Conservation (phyloP, 1,140 invertebrate genomes). For the Melitaea cinxia region DNA sequence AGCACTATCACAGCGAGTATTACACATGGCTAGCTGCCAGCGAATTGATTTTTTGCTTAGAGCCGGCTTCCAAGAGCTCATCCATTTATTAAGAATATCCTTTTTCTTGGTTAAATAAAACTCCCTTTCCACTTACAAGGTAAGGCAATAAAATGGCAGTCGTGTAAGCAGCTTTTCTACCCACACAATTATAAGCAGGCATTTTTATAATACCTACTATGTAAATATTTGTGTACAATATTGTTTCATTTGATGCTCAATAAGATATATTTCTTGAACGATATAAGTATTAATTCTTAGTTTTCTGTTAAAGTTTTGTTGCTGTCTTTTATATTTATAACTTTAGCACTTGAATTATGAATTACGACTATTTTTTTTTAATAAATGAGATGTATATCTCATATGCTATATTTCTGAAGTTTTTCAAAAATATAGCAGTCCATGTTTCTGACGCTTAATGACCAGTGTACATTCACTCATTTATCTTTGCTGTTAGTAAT, state of each 20-base stretch:
- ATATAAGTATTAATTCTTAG: too few relatives aligned
- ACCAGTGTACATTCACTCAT: too few relatives aligned
- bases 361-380: too few relatives aligned
- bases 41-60: constrained; percentile 47
- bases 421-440: too few relatives aligned
- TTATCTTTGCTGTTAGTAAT: background rate
- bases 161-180: constrained; percentile 30
- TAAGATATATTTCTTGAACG: background rate
- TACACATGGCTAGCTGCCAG: constrained; percentile 44
- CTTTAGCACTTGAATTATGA: too few relatives aligned
- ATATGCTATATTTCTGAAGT: too few relatives aligned
- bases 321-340: too few relatives aligned
- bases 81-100: constrained; percentile 42
- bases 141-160: constrained; percentile 35
- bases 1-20: constrained; percentile 30
- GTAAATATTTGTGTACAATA: background rate
- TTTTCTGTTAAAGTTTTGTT: too few relatives aligned
- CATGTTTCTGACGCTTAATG: too few relatives aligned
- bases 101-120: constrained; percentile 37
- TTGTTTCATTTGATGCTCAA: background rate
- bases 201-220: constrained; percentile 12
- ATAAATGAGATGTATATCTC: too few relatives aligned
- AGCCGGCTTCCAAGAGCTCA: constrained; percentile 39
- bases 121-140: constrained; percentile 27
- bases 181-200: constrained; percentile 25